A percentile compares a stretch with the other conserved stretches of the same genome.
Conservation (phyloP, 2,797 vertebrate species). For the Gorsachius magnificus region DNA sequence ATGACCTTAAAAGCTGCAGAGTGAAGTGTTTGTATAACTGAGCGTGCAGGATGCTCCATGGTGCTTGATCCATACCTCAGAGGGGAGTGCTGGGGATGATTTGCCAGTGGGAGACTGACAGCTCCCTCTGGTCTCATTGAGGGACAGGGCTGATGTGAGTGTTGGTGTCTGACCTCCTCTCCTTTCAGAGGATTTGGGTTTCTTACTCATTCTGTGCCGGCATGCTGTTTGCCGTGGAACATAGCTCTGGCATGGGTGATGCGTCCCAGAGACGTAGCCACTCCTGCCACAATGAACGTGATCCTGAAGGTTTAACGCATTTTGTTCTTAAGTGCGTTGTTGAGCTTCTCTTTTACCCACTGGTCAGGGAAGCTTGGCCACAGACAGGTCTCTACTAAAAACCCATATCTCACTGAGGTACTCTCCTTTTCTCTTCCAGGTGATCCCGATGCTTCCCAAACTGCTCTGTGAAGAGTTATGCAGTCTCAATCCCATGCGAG, state of each 20-base stretch:
- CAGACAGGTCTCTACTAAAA: background rate
- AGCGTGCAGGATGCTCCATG: background rate
- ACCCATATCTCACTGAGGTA: background rate
- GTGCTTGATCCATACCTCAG: background rate
- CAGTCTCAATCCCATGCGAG: constrained; percentile 92
- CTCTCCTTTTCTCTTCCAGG: constrained; percentile 76
- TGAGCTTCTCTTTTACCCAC: background rate
- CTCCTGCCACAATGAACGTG: background rate
- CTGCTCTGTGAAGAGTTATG: constrained; percentile 96
- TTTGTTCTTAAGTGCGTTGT: background rate
- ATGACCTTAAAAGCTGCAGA: background rate
- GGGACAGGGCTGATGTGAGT: background rate
- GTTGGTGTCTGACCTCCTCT: background rate
- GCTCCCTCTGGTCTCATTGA: background rate
- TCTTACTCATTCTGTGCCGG: background rate
- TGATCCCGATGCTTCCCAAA: constrained; percentile 94
- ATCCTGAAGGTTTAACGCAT: background rate
- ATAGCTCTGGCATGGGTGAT: background rate
- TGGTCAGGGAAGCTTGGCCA: background rate
- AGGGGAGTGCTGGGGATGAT: background rate
- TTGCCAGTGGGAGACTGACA: background rate
- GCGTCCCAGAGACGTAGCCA: background rate
- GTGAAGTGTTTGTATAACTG: background rate
- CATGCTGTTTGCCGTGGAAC: background rate
- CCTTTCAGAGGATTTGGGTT: background rate